Base-by-base conservation (phyloP, 1,140 invertebrate genomes). In the Lanistes nyassanus region DNA sequence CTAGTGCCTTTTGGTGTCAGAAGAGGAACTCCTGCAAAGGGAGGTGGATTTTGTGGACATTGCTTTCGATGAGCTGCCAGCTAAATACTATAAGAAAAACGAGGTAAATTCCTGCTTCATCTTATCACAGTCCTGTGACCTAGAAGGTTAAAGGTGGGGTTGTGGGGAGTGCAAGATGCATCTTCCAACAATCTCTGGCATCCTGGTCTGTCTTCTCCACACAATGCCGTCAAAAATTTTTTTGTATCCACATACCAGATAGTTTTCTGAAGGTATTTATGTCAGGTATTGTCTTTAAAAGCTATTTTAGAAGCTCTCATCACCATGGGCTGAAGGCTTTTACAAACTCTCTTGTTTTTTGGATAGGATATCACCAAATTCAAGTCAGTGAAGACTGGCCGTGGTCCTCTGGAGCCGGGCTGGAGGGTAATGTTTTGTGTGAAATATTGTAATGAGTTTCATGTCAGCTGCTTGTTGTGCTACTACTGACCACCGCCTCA, bases 81-180 rank as follows among this genome's bases (percentile, higher is more conserved):
- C 94, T 9, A 95, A 96, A 87, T 94, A 97, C 87, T 98, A 97
- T 83, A 97, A 97, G 87, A 94, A 94, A 84, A 93, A 94, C 81
- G 96, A 97, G 89, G 92, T 92, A 84, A 13, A 93, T 93, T 83
- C 26, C n/a, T n/a, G n/a, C n/a, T n/a, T n/a, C n/a, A n/a, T n/a
- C n/a, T n/a, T n/a, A n/a, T 16, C 37, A 29, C 37, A 51, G 11
- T n/a, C n/a, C n/a, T n/a, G n/a, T n/a, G n/a, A n/a, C 69, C 23
- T n/a, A n/a, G n/a, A n/a, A n/a, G n/a, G n/a, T n/a, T n/a, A n/a
- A n/a, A n/a, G n/a, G n/a, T n/a, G n/a, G n/a, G n/a, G n/a, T n/a
- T n/a, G n/a, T n/a, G n/a, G n/a, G n/a, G n/a, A n/a, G n/a, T n/a
- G n/a, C n/a, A n/a, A n/a, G n/a, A n/a, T n/a, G n/a, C n/a, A n/a